Conservation (phyloP, 2,113 vertebrate species). For the Kobus ellipsiprymnus region DNA sequence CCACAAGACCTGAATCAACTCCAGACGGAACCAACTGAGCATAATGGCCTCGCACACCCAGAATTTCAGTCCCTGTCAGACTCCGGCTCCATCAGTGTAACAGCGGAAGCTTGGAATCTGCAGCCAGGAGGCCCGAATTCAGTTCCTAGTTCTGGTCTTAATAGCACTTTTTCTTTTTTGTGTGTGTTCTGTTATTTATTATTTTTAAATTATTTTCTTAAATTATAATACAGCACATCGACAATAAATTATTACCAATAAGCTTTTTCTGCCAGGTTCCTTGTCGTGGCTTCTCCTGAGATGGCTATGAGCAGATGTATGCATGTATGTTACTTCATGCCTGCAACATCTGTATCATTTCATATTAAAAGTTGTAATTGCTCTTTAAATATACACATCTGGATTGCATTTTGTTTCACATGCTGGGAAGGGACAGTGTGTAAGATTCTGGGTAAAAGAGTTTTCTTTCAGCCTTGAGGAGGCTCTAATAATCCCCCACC, state of each 20-base stretch:
- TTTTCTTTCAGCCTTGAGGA: not conserved
- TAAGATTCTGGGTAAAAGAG: not conserved
- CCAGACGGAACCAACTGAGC: accelerated
- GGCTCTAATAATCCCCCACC: not conserved
- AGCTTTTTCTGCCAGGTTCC: not conserved
- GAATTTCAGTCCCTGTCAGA: not conserved
- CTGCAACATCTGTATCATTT: not conserved
- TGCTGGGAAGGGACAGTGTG: not conserved
- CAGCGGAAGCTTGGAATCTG: not conserved
- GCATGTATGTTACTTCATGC: not conserved
- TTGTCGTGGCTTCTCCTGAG: not conserved
- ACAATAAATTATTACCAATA: not conserved
- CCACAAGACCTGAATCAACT: accelerated
- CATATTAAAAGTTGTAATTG: not conserved
- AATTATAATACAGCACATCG: no score
- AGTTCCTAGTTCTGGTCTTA: not conserved
- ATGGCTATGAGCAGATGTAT: no score
- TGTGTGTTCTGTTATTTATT: not conserved
- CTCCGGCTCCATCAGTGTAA: no score
- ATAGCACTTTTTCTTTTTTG: not conserved
- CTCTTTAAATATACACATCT: not conserved
- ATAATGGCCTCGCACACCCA: no score
- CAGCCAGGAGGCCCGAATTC: not conserved
- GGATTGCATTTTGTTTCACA: not conserved
- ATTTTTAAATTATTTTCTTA: not conserved